phyloP scores from a whole-genome alignment of 2,113 vertebrate species.

The Ictidomys tridecemlineatus region DNA sequence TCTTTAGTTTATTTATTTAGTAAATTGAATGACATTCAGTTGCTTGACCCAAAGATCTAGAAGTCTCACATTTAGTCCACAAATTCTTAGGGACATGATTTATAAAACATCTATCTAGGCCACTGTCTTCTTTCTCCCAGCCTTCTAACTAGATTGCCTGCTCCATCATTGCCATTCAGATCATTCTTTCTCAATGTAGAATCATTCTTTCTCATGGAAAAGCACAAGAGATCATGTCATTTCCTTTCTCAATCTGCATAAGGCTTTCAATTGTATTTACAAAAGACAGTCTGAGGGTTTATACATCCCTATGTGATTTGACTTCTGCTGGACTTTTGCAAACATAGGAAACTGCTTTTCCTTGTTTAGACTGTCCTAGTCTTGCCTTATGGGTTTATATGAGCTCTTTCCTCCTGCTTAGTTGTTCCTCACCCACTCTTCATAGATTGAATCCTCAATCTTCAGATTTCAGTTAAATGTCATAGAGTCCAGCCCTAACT shows the following conservation, averaged over 20 bases:
- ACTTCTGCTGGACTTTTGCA: not conserved
- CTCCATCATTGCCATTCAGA: not conserved
- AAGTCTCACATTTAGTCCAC: not conserved
- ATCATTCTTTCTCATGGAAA: not conserved
- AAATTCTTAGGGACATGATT: not conserved
- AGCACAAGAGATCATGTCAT: not conserved
- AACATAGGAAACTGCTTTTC: not conserved
- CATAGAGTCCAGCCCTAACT: not conserved
- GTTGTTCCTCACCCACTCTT: not conserved
- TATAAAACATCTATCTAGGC: not conserved
- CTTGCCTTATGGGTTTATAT: not conserved
- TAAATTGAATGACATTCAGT: conserved; percentile 4
- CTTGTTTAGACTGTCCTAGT: not conserved
- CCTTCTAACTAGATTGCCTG: not conserved
- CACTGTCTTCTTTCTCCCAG: not conserved
- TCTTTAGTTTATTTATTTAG: conserved; percentile 37
- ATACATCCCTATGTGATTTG: not conserved
- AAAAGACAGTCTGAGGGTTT: not conserved
- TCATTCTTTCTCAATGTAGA: not conserved
- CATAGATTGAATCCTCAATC: not conserved
- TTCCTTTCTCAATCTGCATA: not conserved
- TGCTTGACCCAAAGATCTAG: not conserved
- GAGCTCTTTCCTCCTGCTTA: not conserved
- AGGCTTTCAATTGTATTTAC: not conserved
- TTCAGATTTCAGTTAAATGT: not conserved